Base-by-base conservation (phyloP, 2,113 vertebrate genomes). In the Brachypteracias leptosomus region DNA sequence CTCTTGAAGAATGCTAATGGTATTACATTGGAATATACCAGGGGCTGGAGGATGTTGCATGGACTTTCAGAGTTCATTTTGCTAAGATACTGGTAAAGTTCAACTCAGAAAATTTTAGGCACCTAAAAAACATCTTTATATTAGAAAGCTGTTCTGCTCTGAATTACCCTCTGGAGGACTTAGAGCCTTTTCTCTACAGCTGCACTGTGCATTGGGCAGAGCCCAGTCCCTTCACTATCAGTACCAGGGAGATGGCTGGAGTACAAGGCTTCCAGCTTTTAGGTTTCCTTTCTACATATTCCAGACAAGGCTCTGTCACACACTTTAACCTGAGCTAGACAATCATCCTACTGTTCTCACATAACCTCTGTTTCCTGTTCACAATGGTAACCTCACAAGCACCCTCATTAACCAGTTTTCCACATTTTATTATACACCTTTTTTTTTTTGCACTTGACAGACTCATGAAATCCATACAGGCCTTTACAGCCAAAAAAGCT, bases 181-280 rank as follows among this genome's bases (percentile, higher is more conserved):
- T 31, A 5, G 16, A 62, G 11, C 11, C 16, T 59, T 73, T 85
- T 68, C 51, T 28, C 8, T 55, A 6, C 19, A 36, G 17, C 21
- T 51, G 14, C 13, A 35, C 18, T 35, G 17, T 51, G 36, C 33
- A 18, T 38, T 2, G 13, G 57, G 7, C 25, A 54, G 24, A 68
- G 11, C 22, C 11, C 3, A 0, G 6, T 38, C 11, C 12, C 12
- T 55, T 46, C 0, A 0, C 19, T 46, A 4, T 20, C 10, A 68
- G 72, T 89, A 76, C 5, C 25, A 40, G 31, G 47, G 28, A 55
- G 42, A 54, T 16, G 21, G 10, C 19, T 38, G 25, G n/a, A 35
- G 17, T 11, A 36, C 33, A 61, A 66, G 47, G 14, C 7, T 55
- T 78, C 13, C 35, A 76, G 6, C 38, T 29, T 63, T 73, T 36